A percentile compares a stretch with the other conserved stretches of the same genome.
These are phyloP conservation scores for Camptogramma bilineatum DNA, from an alignment of 2,888 invertebrate species.

Conservation along the genomic window DNA sequence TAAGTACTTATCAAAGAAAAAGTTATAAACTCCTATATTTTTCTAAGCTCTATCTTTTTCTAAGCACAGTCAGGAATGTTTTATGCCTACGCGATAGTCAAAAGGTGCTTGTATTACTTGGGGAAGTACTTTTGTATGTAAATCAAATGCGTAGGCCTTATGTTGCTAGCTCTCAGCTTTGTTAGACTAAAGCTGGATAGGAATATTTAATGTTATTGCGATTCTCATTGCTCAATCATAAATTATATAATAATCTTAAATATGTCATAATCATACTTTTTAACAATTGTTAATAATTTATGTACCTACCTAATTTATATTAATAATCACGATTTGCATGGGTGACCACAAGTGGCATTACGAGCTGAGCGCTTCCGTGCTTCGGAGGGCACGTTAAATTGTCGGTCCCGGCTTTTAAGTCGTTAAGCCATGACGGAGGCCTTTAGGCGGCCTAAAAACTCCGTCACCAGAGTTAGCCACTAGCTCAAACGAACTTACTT, in stretches of 20 bases:
- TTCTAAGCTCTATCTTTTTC: slow-evolving; percentile 10
- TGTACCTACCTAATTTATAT: too few species aligned
- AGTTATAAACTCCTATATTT: neutral
- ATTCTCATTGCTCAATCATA: slow-evolving; percentile 20
- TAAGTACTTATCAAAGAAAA: neutral
- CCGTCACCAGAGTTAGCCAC: too few species aligned
- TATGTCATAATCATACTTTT: neutral
- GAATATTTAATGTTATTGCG: slow-evolving; percentile 28
- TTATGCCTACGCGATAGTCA: slow-evolving; percentile 77
- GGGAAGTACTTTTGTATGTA: slow-evolving; percentile 84
- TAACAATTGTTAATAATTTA: too few species aligned
- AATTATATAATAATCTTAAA: neutral
- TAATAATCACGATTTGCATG: too few species aligned
- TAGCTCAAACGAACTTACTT: too few species aligned
- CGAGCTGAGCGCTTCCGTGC: too few species aligned
- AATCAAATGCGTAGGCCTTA: slow-evolving; percentile 79
- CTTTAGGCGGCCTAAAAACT: too few species aligned
- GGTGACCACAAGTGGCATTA: too few species aligned
- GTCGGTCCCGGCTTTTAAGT: too few species aligned
- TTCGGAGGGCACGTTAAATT: too few species aligned
- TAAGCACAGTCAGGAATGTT: slow-evolving; percentile 61
- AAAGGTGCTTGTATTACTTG: slow-evolving; percentile 64
- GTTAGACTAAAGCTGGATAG: slow-evolving; percentile 61
- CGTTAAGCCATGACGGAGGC: too few species aligned
- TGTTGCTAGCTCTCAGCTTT: slow-evolving; percentile 56